Evolutionary conservation across 2,888 invertebrate genomes (phyloP), one percentile per base, ranked within the genome.

Genomic region (Sepioteuthis lessoniana): DNA sequence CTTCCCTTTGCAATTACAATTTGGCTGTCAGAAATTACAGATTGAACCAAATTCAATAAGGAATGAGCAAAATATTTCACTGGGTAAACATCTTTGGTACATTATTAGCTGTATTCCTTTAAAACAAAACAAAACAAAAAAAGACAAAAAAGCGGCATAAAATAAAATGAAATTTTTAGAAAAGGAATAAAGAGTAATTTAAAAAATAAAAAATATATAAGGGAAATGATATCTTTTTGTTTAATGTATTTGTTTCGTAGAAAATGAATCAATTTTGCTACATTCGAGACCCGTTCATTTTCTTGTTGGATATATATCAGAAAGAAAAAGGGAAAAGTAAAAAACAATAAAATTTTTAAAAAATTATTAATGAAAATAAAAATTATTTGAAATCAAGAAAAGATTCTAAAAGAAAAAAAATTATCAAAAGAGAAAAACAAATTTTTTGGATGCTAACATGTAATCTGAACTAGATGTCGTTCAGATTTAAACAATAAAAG

Each of bases 1-100:
- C n/a, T 76, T 76, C 76, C 76, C n/a, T 76, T 76, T 76, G 76
- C 76, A 76, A 76, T 76, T 76, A 76, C 76, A 76, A 76, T 76
- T 76, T 76, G n/a, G n/a, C 76, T 76, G 76, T 76, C 76, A 76
- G 76, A 76, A 76, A 76, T 76, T 76, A 76, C 76, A 76, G 76
- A 76, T 76, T 76, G 76, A 76, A 76, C 10, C 13, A 76, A 76
- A 76, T 76, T n/a, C n/a, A 76, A 76, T 76, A n/a, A 76, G n/a
- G n/a, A 76, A 76, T 19, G 76, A 76, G 31, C 10, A 76, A 31
- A 76, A 76, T 76, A 76, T n/a, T n/a, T 76, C 76, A 76, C 13
- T 76, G n/a, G n/a, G n/a, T 76, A 76, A 76, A 76, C 76, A 76
- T 76, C 76, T 76, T 76, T 2, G 0, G 16, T 76, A n/a, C n/a